phyloP scores from a whole-genome alignment of 1,140 invertebrate genomes.

The Philotrypesis tridentata region DNA sequence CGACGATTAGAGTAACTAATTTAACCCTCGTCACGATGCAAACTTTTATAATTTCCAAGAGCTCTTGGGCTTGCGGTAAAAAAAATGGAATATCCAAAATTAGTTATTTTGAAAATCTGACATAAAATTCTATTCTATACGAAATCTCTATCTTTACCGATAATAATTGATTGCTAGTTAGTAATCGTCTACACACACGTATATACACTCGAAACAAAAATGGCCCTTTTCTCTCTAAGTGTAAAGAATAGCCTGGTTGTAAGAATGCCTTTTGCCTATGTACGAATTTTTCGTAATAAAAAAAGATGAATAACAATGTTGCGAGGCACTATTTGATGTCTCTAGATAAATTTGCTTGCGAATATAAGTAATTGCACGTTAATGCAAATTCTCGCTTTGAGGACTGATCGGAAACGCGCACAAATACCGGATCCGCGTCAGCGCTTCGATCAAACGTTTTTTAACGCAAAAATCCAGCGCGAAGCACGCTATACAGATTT shows the following conservation, averaged over 20 bases:
- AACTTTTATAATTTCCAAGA: background rate
- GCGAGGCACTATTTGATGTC: too few species aligned
- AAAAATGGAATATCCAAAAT: too few species aligned
- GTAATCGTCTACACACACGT: conserved; percentile 17
- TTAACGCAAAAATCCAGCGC: background rate
- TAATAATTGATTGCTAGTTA: conserved; percentile 10
- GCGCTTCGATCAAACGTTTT: background rate
- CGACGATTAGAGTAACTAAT: background rate
- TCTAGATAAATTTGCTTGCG: too few species aligned
- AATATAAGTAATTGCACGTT: conserved; percentile 11
- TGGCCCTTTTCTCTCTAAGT: conserved; percentile 30
- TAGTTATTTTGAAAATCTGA: too few species aligned
- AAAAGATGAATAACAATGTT: background rate
- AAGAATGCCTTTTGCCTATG: background rate
- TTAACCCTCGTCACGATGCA: too few species aligned
- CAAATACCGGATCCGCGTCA: conserved; percentile 21
- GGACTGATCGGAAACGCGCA: conserved; percentile 31
- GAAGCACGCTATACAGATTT: background rate
- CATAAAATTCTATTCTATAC: background rate
- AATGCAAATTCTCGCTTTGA: background rate
- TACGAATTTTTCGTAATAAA: conserved; percentile 26
- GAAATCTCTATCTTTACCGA: background rate
- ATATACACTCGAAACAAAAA: background rate
- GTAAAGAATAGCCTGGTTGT: conserved; percentile 26
- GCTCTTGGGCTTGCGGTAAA: background rate